phyloP scores from a whole-genome alignment of 2,888 invertebrate species.

The Mimumesa dahlbomi region DNA sequence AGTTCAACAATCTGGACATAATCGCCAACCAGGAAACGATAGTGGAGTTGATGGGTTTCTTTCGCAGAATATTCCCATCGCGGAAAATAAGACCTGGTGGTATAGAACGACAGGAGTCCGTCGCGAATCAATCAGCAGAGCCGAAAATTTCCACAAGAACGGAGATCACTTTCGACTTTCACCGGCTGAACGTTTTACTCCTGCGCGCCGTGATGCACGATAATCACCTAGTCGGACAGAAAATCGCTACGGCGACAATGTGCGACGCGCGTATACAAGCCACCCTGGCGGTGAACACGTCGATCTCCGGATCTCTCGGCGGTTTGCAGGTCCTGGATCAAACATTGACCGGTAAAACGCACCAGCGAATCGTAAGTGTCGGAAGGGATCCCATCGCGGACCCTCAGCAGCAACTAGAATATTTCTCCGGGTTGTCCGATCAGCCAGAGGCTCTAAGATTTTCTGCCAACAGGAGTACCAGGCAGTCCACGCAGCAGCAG shows the following conservation, averaged over 20 bases:
- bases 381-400: constrained; percentile 88
- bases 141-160: constrained; percentile 81
- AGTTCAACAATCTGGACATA: constrained; percentile 96
- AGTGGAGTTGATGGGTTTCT: constrained; percentile 95
- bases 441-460: constrained; percentile 83
- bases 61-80: constrained; percentile 85
- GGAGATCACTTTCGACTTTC: constrained; percentile 95
- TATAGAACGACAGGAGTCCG: constrained; percentile 70
- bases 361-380: constrained; percentile 92
- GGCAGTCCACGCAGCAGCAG: constrained; percentile 27
- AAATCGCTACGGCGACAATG: constrained; percentile 97
- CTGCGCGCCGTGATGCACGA: constrained; percentile 90
- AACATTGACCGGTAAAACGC: constrained; percentile 90
- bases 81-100: constrained; percentile 59
- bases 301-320: constrained; percentile 93
- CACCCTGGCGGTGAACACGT: constrained; percentile 84
- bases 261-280: constrained; percentile 94
- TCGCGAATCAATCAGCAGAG: constrained; percentile 67
- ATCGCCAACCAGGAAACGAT: constrained; percentile 98
- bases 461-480: constrained; percentile 77
- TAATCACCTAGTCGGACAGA: constrained; percentile 87
- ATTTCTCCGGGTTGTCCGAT: constrained; percentile 75
- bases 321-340: constrained; percentile 95
- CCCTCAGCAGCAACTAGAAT: constrained; percentile 72
- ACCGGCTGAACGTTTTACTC: constrained; percentile 92